Evolutionary conservation across 2,888 invertebrate species (phyloP), one percentile per base, ranked within the genome.

Genomic region (Patella depressa): DNA sequence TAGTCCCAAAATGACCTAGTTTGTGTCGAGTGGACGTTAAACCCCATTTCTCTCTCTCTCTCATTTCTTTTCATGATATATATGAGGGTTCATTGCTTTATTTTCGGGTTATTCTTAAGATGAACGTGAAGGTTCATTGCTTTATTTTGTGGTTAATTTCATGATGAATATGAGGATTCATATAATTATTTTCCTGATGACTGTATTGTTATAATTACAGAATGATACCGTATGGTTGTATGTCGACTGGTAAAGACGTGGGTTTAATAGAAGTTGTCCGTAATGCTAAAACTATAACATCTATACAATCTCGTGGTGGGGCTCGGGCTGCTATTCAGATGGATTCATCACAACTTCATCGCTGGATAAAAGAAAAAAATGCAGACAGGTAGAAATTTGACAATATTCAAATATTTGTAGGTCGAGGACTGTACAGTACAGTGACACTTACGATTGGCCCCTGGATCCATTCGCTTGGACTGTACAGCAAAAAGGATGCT

Each of bases 211-310:
- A 45, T 14, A 14, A 24, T 79, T 84, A 0, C 81, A 92, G 93
- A 86, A 92, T 94, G 92, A 91, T 93, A 75, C 93, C 94, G 2
- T 94, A 94, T 86, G 92, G 92, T 55, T 94, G 94, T 80, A 88
- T 94, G 76, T 93, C 94, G 7, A 94, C 94, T 69, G 94, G 93
- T 3, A 92, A 92, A 81, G 88, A 90, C 75, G 87, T 90, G 24
- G 91, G 91, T 7, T 82, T 93, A 84, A 94, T 94, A 80, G 93
- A 94, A 87, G 93, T 93, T 76, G 94, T 94, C 14, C 90, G 92
- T 29, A 91, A 93, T 82, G 93, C 94, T 34, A 91, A 92, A 85
- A 94, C 94, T 2, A 93, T 94, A 55, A 93, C 93, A 90, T 92
- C 93, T 79, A 94, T 94, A 80, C 93, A 94, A 86, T 87, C 92